A percentile compares a stretch with the other conserved stretches of the same genome.
Evolutionary conservation across 2,113 vertebrate genomes (phyloP).

Genomic region (Aleadryas rufinucha): DNA sequence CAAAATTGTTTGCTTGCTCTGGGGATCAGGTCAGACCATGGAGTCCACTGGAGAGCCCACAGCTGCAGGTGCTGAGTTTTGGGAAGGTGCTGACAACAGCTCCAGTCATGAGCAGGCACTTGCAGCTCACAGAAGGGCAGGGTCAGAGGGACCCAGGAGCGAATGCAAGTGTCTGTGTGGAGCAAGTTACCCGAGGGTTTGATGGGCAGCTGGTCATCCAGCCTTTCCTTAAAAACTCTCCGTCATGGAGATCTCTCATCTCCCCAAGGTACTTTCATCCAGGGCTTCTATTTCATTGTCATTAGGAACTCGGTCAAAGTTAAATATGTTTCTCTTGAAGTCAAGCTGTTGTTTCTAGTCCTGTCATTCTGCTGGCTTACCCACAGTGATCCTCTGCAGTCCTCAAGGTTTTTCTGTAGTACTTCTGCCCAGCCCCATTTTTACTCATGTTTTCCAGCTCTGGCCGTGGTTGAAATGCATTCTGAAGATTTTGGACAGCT

Average conservation of each 20-base stretch:
- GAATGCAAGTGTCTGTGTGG: not conserved
- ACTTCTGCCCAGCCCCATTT: not conserved
- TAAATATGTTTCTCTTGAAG: not conserved
- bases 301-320: not conserved
- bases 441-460: not conserved
- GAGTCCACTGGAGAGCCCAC: not conserved
- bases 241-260: not conserved
- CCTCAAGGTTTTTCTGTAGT: not conserved
- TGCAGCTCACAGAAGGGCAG: not conserved
- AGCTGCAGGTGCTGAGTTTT: not conserved
- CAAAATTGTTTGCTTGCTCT: not conserved
- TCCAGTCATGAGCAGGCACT: not conserved
- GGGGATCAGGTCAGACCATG: not conserved
- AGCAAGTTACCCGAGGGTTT: not conserved
- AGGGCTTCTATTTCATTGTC: not conserved
- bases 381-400: not conserved
- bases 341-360: not conserved
- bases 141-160: not conserved
- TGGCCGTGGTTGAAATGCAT: not conserved
- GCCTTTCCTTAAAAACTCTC: not conserved
- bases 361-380: not conserved
- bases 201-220: not conserved
- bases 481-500: conserved; percentile 6
- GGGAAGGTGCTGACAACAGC: not conserved
- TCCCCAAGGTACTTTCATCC: not conserved